A percentile compares a stretch with the other conserved stretches of the same genome.
Evolutionary conservation across 2,113 vertebrate genomes (phyloP).

Genomic region (Numenius arquata): DNA sequence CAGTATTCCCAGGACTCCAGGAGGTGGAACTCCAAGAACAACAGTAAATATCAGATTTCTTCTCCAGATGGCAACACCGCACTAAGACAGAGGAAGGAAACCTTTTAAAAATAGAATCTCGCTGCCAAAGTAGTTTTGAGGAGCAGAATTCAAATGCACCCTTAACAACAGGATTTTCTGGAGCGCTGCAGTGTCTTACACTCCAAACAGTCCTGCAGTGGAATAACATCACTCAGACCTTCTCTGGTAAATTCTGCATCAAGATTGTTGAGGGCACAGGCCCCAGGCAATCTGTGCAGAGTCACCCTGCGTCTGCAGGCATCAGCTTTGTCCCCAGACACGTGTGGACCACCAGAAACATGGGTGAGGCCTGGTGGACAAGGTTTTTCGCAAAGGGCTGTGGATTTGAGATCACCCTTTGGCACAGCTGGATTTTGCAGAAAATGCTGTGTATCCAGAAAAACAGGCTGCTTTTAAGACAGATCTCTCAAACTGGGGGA

Average conservation of each 20-base stretch:
- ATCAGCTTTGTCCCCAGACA: neutral
- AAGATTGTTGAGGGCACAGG: neutral
- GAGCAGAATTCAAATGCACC: neutral
- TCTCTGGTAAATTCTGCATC: neutral
- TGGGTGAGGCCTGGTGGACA: rapidly evolving
- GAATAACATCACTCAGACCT: neutral
- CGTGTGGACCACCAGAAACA: rapidly evolving
- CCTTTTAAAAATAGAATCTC: neutral
- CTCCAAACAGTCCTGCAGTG: neutral
- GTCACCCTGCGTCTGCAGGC: neutral
- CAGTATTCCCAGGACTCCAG: slow-evolving; percentile 57
- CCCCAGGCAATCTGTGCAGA: neutral
- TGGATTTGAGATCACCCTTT: neutral
- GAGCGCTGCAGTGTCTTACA: neutral
- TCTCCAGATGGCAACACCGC: slow-evolving; percentile 7
- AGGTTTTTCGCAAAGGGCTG: neutral
- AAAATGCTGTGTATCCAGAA: neutral
- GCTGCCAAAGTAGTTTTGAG: neutral
- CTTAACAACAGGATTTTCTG: neutral
- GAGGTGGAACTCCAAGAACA: slow-evolving; percentile 54
- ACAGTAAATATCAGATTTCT: slow-evolving; percentile 23
- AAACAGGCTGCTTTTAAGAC: neutral
- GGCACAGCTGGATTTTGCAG: neutral
- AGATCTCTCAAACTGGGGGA: neutral
- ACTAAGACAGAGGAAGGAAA: neutral